Evolutionary conservation across 2,888 invertebrate genomes (phyloP), one percentile per base, ranked within the genome.

Genomic region (Sclerodermus sp.): DNA sequence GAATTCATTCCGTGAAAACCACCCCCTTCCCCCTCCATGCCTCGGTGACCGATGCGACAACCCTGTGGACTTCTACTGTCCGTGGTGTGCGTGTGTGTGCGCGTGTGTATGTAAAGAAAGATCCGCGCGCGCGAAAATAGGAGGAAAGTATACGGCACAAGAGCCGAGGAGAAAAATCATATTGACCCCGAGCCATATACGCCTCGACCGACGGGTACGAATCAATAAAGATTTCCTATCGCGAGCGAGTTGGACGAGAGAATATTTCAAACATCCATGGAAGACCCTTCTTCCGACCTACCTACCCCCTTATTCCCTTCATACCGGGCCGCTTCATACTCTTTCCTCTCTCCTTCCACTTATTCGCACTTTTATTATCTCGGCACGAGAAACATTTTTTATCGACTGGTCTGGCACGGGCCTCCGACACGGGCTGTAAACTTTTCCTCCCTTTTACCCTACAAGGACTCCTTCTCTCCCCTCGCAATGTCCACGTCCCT

Each of bases 221-320:
- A 76, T 76, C 76, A 73, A 76, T 76, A 73, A 71, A 74, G 74
- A 75, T 74, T 74, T 74, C 61, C 71, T 64, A 67, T 68, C 68
- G 70, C 67, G 60, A 64, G 66, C 49, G 53, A 65, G 50, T 57
- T 60, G 58, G 57, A 63, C 53, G 57, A 64, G 62, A 58, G 67
- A 71, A 74, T 74, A 75, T 74, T 74, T 71, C 68, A 71, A 71
- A 71, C 68, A 71, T 73, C 66, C 68, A 57, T 74, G 71, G 64
- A 71, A 68, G 69, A 74, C 74, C 54, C 53, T 54, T 48, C 49
- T 50, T 18, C 39, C 45, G 45, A 47, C 51, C 43, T 51, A 41
- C 62, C 64, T 59, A 59, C 67, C 66, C 64, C 36, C 42, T 15
- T 40, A 8, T 29, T 14, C 32, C 36, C 36, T 45, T 47, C 49